phyloP scores from a whole-genome alignment of 2,888 invertebrate genomes.

The Mythimna pallens region DNA sequence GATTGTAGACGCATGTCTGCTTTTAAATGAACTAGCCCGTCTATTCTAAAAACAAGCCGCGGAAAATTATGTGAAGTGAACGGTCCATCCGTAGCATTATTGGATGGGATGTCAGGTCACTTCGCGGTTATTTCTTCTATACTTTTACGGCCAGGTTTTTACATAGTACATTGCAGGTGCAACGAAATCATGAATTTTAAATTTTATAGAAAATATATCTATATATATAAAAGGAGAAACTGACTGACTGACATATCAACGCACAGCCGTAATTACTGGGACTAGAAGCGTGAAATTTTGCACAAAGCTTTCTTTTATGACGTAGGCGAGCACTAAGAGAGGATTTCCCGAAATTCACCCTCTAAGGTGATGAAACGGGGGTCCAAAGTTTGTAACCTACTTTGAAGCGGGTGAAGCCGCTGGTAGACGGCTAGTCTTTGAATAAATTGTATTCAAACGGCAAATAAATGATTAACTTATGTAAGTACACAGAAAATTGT shows the following conservation, averaged over 20 bases:
- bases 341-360: too few species aligned
- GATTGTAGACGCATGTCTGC: background rate
- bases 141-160: background rate
- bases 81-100: background rate
- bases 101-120: background rate
- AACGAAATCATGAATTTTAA: background rate
- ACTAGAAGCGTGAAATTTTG: too few species aligned
- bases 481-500: conserved; percentile 34
- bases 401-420: too few species aligned
- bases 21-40: background rate
- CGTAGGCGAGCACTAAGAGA: too few species aligned
- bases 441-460: conserved; percentile 20
- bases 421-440: background rate
- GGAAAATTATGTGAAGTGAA: background rate
- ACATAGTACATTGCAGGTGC: background rate
- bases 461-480: conserved; percentile 26
- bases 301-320: too few species aligned
- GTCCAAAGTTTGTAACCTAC: too few species aligned
- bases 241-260: too few species aligned
- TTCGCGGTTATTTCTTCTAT: too few species aligned
- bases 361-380: too few species aligned
- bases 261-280: too few species aligned
- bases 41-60: too few species aligned
- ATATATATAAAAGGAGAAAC: too few species aligned
- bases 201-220: conserved; percentile 2